A percentile compares a stretch with the other conserved stretches of the same genome.
These are phyloP conservation scores for Hippopotamus amphibius DNA, from an alignment of 2,113 vertebrate species.

Conservation along the genomic window DNA sequence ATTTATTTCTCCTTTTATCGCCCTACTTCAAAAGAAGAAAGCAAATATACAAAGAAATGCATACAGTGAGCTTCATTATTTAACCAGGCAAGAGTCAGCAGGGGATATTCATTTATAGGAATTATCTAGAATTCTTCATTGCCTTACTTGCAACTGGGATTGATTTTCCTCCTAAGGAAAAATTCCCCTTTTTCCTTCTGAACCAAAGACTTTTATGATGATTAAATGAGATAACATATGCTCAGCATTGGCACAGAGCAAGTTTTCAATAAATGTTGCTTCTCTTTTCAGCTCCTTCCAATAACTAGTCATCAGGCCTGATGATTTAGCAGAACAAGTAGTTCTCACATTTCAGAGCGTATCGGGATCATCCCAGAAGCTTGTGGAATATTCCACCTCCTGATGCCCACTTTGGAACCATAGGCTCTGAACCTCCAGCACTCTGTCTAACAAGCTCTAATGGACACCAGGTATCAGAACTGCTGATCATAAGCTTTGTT, in stretches of 20 bases:
- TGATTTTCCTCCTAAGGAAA: conserved; percentile 28
- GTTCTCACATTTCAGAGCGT: not conserved
- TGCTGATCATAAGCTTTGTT: not conserved
- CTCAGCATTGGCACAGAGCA: not conserved
- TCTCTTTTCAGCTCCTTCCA: not conserved
- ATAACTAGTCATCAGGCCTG: not conserved
- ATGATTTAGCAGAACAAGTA: not conserved
- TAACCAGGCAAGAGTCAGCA: not conserved
- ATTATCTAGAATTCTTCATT: conserved; percentile 12
- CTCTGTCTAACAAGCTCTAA: not conserved
- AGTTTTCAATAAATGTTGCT: not conserved
- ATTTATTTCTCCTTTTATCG: conserved; percentile 37
- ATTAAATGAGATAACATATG: not conserved
- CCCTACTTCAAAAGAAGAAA: conserved; percentile 40
- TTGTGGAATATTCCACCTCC: not conserved
- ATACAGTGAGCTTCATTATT: not conserved
- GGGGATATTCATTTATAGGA: not conserved
- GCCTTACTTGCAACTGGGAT: not conserved
- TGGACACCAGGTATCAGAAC: not conserved
- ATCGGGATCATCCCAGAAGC: not conserved
- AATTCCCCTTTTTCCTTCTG: not conserved
- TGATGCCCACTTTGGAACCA: not conserved
- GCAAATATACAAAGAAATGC: conserved; percentile 9
- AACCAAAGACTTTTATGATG: not conserved
- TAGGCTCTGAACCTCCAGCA: not conserved